These are phyloP conservation scores for Myathropa florea DNA, from an alignment of 2,888 invertebrate species.

Conservation along the genomic window DNA sequence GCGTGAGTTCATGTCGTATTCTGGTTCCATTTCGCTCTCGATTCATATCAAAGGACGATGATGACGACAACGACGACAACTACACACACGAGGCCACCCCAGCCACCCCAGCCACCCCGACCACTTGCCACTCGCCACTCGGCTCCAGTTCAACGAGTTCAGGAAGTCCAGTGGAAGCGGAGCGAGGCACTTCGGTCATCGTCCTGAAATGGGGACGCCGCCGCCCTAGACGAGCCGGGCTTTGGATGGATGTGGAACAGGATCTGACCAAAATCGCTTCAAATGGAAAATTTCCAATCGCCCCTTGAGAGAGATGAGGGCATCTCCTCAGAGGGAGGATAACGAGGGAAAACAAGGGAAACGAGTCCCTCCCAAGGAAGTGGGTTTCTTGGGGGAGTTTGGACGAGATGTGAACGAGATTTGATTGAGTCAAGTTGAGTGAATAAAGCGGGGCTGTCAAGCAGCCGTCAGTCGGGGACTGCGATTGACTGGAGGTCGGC, in stretches of 20 bases:
- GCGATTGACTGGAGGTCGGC: background rate
- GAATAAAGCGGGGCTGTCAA: too few relatives aligned
- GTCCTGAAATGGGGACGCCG: background rate
- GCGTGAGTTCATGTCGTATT: constrained; percentile 57
- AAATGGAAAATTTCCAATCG: constrained; percentile 18
- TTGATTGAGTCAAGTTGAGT: background rate
- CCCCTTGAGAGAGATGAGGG: background rate
- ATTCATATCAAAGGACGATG: constrained; percentile 23
- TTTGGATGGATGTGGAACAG: constrained; percentile 11
- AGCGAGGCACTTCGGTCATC: background rate
- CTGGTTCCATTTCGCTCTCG: constrained; percentile 22
- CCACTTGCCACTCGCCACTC: too few relatives aligned
- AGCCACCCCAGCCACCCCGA: background rate
- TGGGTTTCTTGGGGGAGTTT: background rate
- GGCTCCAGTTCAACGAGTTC: background rate
- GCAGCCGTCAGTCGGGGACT: background rate
- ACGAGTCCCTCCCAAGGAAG: background rate
- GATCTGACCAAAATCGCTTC: constrained; percentile 31
- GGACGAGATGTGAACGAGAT: background rate
- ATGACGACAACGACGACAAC: background rate
- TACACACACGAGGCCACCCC: background rate
- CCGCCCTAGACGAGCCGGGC: background rate
- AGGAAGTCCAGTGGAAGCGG: background rate
- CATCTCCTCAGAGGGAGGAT: too few relatives aligned
- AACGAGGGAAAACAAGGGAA: too few relatives aligned